Base-by-base conservation (phyloP, 2,888 invertebrate genomes). In the Chymomyza caudatula region DNA sequence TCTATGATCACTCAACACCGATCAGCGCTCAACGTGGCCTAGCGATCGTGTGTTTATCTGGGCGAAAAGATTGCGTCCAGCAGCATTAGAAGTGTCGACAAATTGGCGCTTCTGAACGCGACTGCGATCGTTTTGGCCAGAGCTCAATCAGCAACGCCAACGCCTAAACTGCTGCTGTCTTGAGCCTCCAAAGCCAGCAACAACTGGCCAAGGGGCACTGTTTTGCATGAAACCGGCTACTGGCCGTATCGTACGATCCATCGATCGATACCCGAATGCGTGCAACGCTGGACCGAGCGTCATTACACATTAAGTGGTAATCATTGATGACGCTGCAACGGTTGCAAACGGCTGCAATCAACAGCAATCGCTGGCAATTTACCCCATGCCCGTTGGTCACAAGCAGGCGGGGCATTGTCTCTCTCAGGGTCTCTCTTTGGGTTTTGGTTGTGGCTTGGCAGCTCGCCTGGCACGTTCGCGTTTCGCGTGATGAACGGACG, bases 61-160 rank as follows among this genome's bases (percentile, higher is more conserved):
- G n/a, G n/a, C n/a, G n/a, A n/a, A n/a, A n/a, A n/a, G 71, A 78
- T 13, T 25, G 13, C 78, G 77, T 77, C 77, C 77, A 63, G 70
- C 71, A 71, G 68, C 76, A n/a, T n/a, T n/a, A 80, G 82, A 81
- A 85, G 80, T 81, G 80, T 81, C 84, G 84, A 85, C 86, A 81
- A 81, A 81, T 81, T 81, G 86, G 76, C 68, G 71, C 51, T 51
- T 22, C 19, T 20, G 51, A 67, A 44, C 54, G 8, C 52, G 29
- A 15, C 64, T 63, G 49, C 53, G 54, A 67, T 53, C 55, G 53
- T 65, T 61, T 65, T 71, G 82, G 78, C 77, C 75, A 82, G 57
- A 60, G 60, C 65, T 23, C 53, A 53, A 53, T 51, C 44, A 17
- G 15, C 11, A 47, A 47, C 44, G 44, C 15, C 15, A 47, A 47